Evolutionary conservation across 1,140 invertebrate species (phyloP).

Genomic region (Wasmannia auropunctata): DNA sequence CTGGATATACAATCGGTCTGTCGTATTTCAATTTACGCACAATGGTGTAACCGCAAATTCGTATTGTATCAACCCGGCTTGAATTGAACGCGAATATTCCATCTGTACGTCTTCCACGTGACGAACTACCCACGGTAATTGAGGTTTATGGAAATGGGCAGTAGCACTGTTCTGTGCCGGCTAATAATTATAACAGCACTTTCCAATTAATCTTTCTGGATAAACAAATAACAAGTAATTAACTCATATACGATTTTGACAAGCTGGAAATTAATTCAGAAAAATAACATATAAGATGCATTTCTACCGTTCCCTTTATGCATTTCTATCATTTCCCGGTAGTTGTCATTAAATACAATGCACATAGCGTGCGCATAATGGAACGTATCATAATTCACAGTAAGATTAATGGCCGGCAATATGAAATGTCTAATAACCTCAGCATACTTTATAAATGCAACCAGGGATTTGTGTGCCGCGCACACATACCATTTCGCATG

Average conservation of each 20-base stretch:
- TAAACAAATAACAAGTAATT: conserved; percentile 17
- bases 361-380: neutral
- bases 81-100: conserved; percentile 47
- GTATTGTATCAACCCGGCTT: conserved; percentile 34
- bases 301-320: neutral
- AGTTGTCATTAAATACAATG: conserved; percentile 16
- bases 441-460: conserved; percentile 29
- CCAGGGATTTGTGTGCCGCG: conserved; percentile 22
- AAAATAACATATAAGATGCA: neutral
- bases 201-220: conserved; percentile 29
- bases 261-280: neutral
- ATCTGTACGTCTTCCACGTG: conserved; percentile 55
- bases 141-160: conserved; percentile 51
- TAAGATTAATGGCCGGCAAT: conserved; percentile 39
- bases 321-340: too few relatives aligned
- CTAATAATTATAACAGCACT: conserved; percentile 10
- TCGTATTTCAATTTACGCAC: conserved; percentile 53
- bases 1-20: conserved; percentile 25
- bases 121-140: conserved; percentile 57
- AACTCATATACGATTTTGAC: neutral
- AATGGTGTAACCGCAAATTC: conserved; percentile 47
- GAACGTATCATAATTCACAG: conserved; percentile 28
- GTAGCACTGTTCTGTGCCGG: neutral
- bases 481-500: neutral
- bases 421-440: conserved; percentile 51